Evolutionary conservation across 1,140 invertebrate species (phyloP), one percentile per base, ranked within the genome.

Genomic region (Drosophila funebris): DNA sequence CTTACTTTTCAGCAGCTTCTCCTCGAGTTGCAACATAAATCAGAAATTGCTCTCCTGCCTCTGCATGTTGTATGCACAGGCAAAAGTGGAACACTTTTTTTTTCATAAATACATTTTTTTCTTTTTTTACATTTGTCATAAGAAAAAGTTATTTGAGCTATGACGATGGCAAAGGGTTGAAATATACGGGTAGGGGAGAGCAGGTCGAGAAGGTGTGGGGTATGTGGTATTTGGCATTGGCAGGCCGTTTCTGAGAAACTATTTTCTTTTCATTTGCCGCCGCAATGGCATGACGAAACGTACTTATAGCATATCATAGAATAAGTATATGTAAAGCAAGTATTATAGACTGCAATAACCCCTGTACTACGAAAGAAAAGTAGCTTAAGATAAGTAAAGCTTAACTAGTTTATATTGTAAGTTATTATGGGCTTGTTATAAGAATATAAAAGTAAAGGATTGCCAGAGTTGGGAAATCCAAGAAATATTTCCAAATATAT

Each of bases 221-320:
- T 31, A 58, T 48, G 37, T 39, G 36, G 36, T 39, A 62, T 73
- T 73, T 62, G 74, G 62, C 62, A 78, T 73, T 73, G 73, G 69
- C 70, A 58, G 54, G 60, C 61, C 61, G 56, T 74, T n/a, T 48
- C 82, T 85, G 73, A 48, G 53, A 63, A 77, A 81, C 82, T 80
- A 87, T 87, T 81, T 84, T 81, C 82, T 85, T 85, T 87, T 87
- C 64, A 81, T 85, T 87, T 76, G n/a, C 63, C 58, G 13, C 46
- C 18, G 46, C 52, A 41, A 66, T 53, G 53, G 37, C 39, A 52
- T 43, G 52, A 58, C 61, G 43, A 64, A 54, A 43, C 50, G 36
- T 62, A 84, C 80, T 79, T 84, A 66, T 84, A 58, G 20, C 31
- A 76, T 44, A 84, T 61, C 73, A 78, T 75, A 50, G 62, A 72